Conservation (phyloP, 2,888 invertebrate genomes). For the Augochlorella aurata region DNA sequence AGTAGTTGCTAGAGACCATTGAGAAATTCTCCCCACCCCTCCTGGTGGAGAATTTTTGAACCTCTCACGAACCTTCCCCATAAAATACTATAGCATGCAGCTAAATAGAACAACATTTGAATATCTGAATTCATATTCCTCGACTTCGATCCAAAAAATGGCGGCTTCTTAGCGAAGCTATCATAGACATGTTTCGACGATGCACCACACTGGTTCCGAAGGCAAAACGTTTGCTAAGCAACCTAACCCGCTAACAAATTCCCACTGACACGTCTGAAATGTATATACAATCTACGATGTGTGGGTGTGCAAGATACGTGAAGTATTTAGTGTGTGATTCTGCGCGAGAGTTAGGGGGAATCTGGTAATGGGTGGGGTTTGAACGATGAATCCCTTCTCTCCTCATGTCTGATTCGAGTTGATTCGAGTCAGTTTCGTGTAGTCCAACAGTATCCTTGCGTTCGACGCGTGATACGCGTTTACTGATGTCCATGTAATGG, state of each 20-base stretch:
- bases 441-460: constrained; percentile 45
- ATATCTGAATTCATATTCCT: constrained; percentile 7
- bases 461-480: constrained; percentile 34
- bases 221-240: constrained; percentile 2
- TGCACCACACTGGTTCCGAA: constrained; percentile 9
- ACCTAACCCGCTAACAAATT: constrained; percentile 9
- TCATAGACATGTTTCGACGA: background rate
- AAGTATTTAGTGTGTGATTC: constrained; percentile 50
- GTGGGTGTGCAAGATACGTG: constrained; percentile 34
- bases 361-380: constrained; percentile 63
- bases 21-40: too few relatives aligned
- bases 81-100: background rate
- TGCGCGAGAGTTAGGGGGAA: constrained; percentile 50
- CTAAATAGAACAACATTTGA: background rate
- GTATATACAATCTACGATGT: constrained; percentile 2
- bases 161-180: constrained; percentile 1
- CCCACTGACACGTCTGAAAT: background rate
- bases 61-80: background rate
- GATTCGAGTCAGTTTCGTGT: constrained; percentile 51
- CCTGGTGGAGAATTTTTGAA: background rate
- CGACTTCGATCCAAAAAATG: constrained; percentile 7
- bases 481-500: constrained; percentile 50
- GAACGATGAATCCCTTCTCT: constrained; percentile 60
- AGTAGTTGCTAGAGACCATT: background rate
- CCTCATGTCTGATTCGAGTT: constrained; percentile 53